Conservation (phyloP, 1,140 invertebrate genomes). For the Atta texana region DNA sequence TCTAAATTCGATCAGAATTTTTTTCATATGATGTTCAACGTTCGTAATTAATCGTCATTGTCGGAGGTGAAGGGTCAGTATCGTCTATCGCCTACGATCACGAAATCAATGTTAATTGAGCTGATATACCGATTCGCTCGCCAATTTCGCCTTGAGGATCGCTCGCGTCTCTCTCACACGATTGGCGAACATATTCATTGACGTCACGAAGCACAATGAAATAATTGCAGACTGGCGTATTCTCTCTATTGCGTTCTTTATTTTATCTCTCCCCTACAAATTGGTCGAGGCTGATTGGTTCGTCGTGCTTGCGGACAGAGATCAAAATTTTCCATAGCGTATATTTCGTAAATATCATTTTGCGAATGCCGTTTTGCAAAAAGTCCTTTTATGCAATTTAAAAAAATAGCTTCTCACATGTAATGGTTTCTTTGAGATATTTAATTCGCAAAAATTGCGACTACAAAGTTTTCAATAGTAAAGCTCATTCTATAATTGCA, state of each 20-base stretch:
- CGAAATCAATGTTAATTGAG: slow-evolving; percentile 57
- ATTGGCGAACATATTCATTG: slow-evolving; percentile 58
- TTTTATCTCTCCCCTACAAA: slow-evolving; percentile 59
- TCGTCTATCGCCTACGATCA: neutral
- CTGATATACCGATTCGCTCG: slow-evolving; percentile 31
- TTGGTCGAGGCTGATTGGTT: slow-evolving; percentile 43
- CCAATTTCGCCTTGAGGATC: slow-evolving; percentile 58
- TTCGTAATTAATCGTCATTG: slow-evolving; percentile 48
- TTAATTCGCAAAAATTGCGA: neutral
- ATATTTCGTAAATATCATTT: neutral
- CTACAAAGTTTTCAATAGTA: neutral
- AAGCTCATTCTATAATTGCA: too few relatives aligned
- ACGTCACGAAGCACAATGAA: slow-evolving; percentile 69
- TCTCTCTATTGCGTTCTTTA: slow-evolving; percentile 68
- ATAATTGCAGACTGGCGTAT: slow-evolving; percentile 64
- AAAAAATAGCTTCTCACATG: neutral
- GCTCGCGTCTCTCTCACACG: neutral
- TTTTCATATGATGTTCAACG: slow-evolving; percentile 2
- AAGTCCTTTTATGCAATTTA: neutral
- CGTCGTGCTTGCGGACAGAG: slow-evolving; percentile 47
- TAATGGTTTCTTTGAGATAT: neutral
- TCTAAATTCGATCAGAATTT: neutral
- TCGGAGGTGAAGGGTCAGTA: slow-evolving; percentile 13
- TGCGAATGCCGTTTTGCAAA: too few relatives aligned
- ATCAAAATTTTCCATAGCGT: slow-evolving; percentile 61